These are phyloP conservation scores for Coluber constrictor DNA, from an alignment of 2,797 vertebrate genomes.

Conservation along the genomic window DNA sequence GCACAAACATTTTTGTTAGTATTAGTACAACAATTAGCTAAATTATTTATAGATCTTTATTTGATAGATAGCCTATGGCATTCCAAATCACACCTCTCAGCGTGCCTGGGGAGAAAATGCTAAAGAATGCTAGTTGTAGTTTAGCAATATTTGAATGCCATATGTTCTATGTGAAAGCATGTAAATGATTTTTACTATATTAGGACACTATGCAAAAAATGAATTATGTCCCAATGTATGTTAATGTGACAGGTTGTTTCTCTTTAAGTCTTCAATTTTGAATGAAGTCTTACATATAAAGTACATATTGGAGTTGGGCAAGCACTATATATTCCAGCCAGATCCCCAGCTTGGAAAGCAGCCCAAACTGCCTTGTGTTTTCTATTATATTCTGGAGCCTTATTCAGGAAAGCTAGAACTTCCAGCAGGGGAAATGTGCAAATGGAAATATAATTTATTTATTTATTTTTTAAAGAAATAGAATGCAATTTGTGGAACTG, in stretches of 20 bases:
- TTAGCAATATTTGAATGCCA: not conserved
- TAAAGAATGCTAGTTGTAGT: not conserved
- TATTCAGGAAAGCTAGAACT: not conserved
- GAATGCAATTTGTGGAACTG: not conserved
- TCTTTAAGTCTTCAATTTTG: not conserved
- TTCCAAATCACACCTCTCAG: not conserved
- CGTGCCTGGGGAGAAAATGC: not conserved
- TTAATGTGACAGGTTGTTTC: not conserved
- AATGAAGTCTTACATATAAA: not conserved
- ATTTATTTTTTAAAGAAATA: not conserved
- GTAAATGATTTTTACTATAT: not conserved
- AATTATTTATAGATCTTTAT: not conserved
- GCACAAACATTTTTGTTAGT: not conserved
- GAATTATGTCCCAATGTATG: not conserved
- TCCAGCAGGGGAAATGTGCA: not conserved
- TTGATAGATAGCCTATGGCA: not conserved
- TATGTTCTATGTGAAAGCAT: not conserved
- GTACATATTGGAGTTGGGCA: not conserved
- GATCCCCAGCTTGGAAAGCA: not conserved
- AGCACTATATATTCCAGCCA: not conserved
- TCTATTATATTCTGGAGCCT: not conserved
- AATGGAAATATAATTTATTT: not conserved
- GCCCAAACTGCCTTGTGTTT: not conserved
- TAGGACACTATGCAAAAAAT: not conserved
- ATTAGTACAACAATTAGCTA: not conserved